Base-by-base conservation (phyloP, 2,888 invertebrate species). In the Sminthurides aquaticus region DNA sequence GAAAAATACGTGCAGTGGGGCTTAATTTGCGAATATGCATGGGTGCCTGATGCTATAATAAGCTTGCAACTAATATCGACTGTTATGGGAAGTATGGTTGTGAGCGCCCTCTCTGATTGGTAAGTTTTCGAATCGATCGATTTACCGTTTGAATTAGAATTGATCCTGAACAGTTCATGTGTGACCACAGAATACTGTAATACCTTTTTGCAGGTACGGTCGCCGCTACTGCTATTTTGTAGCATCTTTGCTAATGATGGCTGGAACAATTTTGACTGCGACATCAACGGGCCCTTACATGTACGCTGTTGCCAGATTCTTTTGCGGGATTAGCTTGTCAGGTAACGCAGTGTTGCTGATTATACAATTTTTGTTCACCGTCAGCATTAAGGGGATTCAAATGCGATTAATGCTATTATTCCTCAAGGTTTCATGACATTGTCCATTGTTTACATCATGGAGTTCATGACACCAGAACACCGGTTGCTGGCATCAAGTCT, bases 401-500 rank as follows among this genome's bases (percentile, higher is more conserved):
- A 59, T 22, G 27, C 8, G 8, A 25, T 27, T n/a, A n/a, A n/a
- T n/a, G n/a, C n/a, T n/a, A n/a, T n/a, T n/a, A 8, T 20, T 49
- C 15, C 26, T 34, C 15, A 43, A 70, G 73, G 71, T 11, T 71
- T 70, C 29, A 68, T 73, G 68, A 67, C 66, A 8, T 54, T 70
- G 61, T 67, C 68, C 15, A 69, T 69, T 22, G 68, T 71, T 27
- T 73, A 73, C 58, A 63, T 67, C 5, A 64, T 73, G 64, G 73
- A 73, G 61, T 73, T 73, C 34, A 34, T 73, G 49, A 71, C 70
- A 0, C 69, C 71, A 22, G 65, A 69, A 58, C 68, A 67, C 62
- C 54, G 73, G 5, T 58, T 60, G n/a, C 29, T 73, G 1, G 62
- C 64, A 15, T 68, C 67, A 0, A 67, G 69, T 22, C 63, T 71